phyloP scores from a whole-genome alignment of 2,113 vertebrate species.

The Ptyas mucosa region DNA sequence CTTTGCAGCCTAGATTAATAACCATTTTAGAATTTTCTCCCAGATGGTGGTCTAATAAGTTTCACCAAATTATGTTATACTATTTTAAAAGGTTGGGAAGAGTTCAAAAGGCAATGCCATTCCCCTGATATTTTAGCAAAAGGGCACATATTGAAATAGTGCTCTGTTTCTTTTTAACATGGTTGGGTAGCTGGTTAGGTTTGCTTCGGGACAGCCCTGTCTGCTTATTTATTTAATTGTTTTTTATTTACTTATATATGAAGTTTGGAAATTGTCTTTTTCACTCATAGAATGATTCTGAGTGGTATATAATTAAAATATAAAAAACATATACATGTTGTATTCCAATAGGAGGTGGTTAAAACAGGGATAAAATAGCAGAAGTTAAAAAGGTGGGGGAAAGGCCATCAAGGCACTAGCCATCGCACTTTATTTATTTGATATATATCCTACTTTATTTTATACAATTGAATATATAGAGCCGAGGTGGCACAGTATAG shows the following conservation, averaged over 20 bases:
- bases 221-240: background rate
- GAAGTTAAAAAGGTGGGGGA: background rate
- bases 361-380: background rate
- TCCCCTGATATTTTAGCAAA: background rate
- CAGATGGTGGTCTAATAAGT: background rate
- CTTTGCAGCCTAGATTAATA: background rate
- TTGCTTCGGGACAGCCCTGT: background rate
- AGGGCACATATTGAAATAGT: background rate
- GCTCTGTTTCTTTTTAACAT: background rate
- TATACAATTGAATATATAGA: background rate
- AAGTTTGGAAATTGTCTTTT: background rate
- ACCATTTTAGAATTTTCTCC: background rate
- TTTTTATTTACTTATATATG: background rate
- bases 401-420: background rate
- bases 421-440: background rate
- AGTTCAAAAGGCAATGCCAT: background rate
- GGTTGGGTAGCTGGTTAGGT: background rate
- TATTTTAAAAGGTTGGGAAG: background rate
- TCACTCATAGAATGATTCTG: background rate
- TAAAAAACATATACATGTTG: background rate
- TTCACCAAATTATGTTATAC: background rate
- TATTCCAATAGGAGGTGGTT: background rate
- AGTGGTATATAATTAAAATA: background rate
- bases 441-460: background rate
- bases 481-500: too few relatives aligned